Conservation (phyloP, 2,888 invertebrate species). For the Oeneis ivallda region DNA sequence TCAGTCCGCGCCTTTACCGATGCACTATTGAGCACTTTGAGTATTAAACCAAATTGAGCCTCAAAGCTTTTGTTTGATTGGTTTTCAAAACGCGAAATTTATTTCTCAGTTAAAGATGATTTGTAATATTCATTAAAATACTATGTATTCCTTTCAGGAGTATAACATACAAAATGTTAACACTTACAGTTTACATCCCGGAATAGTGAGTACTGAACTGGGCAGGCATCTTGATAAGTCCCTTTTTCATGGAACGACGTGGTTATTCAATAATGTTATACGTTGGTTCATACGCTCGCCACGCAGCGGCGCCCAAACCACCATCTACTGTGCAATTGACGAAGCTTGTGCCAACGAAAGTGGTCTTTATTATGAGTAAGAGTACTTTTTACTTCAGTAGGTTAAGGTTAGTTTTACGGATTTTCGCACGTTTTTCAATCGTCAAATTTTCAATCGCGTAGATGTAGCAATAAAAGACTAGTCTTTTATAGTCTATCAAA, state of each 20-base stretch:
- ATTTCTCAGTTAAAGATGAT: neutral
- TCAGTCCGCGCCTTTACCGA: too few relatives aligned
- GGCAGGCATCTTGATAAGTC: conserved; percentile 78
- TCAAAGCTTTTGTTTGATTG: too few relatives aligned
- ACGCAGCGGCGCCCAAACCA: conserved; percentile 87
- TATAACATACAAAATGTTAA: conserved; percentile 71
- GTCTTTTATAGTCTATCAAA: too few relatives aligned
- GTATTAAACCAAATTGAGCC: too few relatives aligned
- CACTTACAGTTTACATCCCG: conserved; percentile 84
- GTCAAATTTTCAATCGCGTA: neutral
- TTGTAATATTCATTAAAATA: neutral
- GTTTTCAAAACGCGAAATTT: neutral
- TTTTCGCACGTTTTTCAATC: too few relatives aligned
- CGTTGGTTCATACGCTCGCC: conserved; percentile 78
- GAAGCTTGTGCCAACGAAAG: conserved; percentile 81
- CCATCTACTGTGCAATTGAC: conserved; percentile 85
- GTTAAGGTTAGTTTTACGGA: too few relatives aligned
- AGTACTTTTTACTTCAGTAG: neutral
- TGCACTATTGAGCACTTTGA: too few relatives aligned
- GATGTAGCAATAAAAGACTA: too few relatives aligned
- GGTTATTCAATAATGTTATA: conserved; percentile 59
- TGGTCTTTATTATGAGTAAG: conserved; percentile 79
- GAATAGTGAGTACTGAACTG: conserved; percentile 84
- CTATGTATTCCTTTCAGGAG: conserved; percentile 51
- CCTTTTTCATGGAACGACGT: conserved; percentile 54